Evolutionary conservation across 1,140 invertebrate species (phyloP), one percentile per base, ranked within the genome.

Genomic region (Bombus breviceps): DNA sequence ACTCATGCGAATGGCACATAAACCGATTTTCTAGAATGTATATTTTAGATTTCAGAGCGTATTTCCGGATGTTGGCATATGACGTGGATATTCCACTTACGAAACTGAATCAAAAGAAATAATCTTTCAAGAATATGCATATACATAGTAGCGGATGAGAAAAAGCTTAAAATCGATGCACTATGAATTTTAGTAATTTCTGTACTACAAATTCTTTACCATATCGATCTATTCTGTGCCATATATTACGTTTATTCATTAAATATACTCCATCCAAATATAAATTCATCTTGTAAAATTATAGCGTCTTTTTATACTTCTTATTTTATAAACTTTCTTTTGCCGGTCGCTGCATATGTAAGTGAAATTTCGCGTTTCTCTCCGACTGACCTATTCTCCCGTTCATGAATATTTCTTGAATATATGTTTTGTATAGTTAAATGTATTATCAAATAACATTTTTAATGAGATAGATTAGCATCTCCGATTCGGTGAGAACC

Each of bases 41-140:
- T 41, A 72, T 72, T 79, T 39, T 1, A 53, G 47, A 22, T 22
- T 53, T 53, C 3, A n/a, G 37, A 39, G 25, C n/a, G 39, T 85
- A 72, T 47, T 62, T 77, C 83, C 83, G 83, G 83, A 85, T 84
- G 75, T 79, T 39, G 28, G 1, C 53, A 39, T 22, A 59, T 62
- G 66, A 72, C 75, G 76, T 39, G 22, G 68, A 32, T 22, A 69
- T 43, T n/a, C 32, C 43, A 12, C 2, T 68, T 57, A 57, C 77
- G 57, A 59, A 39, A 32, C 37, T 69, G 34, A 69, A 78, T 25
- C 74, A 28, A 43, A 37, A 28, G 47, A 5, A 43, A 69, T 41
- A 69, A 4, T 4, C 37, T 62, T 64, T 37, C n/a, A 22, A 22
- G 9, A 39, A 41, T n/a, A 62, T 6, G 22, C 12, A 2, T 28